Base-by-base conservation (phyloP, 92 coral and sea anemone genomes). In the Zoanthus gigantus region DNA sequence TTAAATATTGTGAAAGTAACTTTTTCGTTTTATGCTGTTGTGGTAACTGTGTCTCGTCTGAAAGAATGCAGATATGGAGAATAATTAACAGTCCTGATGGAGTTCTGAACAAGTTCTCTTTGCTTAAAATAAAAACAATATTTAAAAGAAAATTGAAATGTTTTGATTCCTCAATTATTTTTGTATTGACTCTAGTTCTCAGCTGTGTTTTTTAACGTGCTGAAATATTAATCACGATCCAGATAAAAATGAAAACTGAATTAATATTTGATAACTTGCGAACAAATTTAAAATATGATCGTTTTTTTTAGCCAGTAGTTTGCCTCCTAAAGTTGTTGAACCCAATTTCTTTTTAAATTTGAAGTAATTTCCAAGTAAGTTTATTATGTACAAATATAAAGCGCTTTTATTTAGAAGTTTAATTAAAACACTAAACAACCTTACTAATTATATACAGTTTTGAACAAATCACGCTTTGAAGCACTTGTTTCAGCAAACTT, bases 61-160 rank as follows among this genome's bases (percentile, higher is more conserved):
- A 13, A 81, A 81, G 75, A 81, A 77, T 77, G 82, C 52, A 11
- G 13, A 11, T 50, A 81, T 46, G 56, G 14, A 58, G 29, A 31
- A 7, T 45, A 17, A 34, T 31, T 79, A 79, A 58, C 12, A 32
- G 29, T 9, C 34, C 32, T 1, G 75, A 46, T 71, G 23, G 74
- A 42, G 56, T 81, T 34, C 37, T 45, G 50, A 29, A 63, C 5
- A 29, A 45, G 53, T 9, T 44, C 16, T 81, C n/a, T 14, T 14
- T 81, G 73, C 47, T 7, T 31, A 29, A 13, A 60, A 61, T n/a
- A 17, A 14, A 47, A 10, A 7, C 54, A 50, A 50, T 7, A 6
- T 7, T 50, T 7, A 50, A 7, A 50, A 50, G 23, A 50, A 50
- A 34, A 34, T 34, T 50, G 54, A 50, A 50, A 7, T 50, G 12